A percentile compares a stretch with the other conserved stretches of the same genome.
Conservation (phyloP, 2,888 invertebrate species). For the Tenodera sinensis region DNA sequence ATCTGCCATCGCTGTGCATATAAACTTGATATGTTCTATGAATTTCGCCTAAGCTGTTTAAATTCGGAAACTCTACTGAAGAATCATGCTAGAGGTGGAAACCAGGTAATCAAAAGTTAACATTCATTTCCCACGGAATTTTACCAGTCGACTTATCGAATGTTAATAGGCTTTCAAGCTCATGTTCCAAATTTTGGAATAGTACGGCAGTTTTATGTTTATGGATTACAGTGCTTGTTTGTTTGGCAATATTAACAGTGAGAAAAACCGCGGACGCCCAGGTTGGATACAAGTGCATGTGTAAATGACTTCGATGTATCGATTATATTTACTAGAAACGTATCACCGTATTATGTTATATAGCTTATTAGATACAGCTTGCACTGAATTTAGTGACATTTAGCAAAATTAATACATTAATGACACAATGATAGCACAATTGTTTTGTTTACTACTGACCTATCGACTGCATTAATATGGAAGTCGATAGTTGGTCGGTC, state of each 20-base stretch:
- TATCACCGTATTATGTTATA: neutral
- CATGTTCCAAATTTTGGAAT: neutral
- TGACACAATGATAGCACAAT: neutral
- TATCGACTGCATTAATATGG: neutral
- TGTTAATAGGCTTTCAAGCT: neutral
- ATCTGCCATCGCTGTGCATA: constrained; percentile 66
- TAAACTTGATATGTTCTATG: constrained; percentile 64
- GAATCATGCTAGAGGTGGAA: constrained; percentile 54
- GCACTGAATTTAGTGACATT: neutral
- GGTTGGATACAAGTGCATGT: too few species aligned
- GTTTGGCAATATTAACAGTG: neutral
- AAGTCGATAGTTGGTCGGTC: neutral
- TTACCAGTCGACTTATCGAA: neutral
- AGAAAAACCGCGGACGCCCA: neutral
- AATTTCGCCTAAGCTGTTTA: constrained; percentile 64
- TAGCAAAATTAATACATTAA: neutral
- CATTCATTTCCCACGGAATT: neutral
- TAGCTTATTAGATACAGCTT: neutral
- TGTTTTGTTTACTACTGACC: neutral
- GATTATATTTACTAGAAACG: neutral
- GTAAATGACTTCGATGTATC: neutral
- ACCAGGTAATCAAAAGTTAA: constrained; percentile 51
- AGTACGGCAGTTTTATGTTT: neutral
- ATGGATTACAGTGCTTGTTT: neutral
- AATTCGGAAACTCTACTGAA: constrained; percentile 63